Conservation (phyloP, 2,797 vertebrate genomes). For the Momotus momota region DNA sequence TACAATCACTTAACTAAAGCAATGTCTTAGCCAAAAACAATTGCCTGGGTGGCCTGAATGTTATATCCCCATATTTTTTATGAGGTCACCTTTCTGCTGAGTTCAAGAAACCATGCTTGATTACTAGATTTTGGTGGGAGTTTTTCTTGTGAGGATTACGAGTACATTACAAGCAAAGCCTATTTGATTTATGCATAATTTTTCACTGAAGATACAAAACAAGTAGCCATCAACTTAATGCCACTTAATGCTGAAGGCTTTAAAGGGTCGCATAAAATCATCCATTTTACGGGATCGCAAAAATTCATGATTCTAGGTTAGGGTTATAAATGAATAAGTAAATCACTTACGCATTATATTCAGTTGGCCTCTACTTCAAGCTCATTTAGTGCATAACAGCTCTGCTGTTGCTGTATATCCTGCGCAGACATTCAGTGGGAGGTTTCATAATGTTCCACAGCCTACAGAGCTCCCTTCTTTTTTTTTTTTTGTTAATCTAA, state of each 20-base stretch:
- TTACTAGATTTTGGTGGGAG: constrained; percentile 20
- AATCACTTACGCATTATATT: not conserved
- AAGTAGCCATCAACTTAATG: constrained; percentile 55
- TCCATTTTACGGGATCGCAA: not conserved
- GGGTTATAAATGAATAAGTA: constrained; percentile 23
- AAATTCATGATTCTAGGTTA: not conserved
- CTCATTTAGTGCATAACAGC: not conserved
- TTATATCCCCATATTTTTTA: constrained; percentile 19
- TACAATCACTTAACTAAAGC: constrained; percentile 28
- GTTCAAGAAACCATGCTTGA: constrained; percentile 24
- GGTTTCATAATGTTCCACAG: constrained; percentile 50
- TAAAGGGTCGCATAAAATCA: constrained; percentile 19
- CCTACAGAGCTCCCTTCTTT: constrained; percentile 18
- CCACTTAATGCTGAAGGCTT: constrained; percentile 39
- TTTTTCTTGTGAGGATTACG: constrained; percentile 38
- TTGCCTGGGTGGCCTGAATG: constrained; percentile 37
- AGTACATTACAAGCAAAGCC: constrained; percentile 32
- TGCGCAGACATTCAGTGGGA: constrained; percentile 49
- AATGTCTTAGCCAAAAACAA: constrained; percentile 24
- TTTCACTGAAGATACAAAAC: constrained; percentile 52
- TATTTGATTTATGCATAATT: constrained; percentile 33
- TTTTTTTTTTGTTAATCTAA: not conserved
- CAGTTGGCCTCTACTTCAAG: not conserved
- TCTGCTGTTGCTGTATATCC: constrained; percentile 9
- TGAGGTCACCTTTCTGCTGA: constrained; percentile 37